Conservation (phyloP, 2,888 invertebrate genomes). For the Temnothorax unifasciatus region DNA sequence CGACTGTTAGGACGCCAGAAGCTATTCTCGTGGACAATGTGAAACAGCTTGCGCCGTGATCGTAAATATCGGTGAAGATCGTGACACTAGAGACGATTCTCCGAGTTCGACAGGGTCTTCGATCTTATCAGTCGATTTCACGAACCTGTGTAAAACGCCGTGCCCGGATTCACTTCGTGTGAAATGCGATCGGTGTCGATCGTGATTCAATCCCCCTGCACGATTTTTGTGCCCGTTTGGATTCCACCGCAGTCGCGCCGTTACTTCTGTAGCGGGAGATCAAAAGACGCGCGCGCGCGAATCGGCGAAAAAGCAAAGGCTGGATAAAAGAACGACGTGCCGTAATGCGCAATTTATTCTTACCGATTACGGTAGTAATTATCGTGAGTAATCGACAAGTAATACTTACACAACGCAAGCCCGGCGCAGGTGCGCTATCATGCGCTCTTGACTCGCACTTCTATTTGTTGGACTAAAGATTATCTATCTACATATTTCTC, state of each 20-base stretch:
- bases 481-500: slow-evolving; percentile 73
- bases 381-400: slow-evolving; percentile 65
- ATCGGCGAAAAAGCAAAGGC: slow-evolving; percentile 16
- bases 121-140: slow-evolving; percentile 63
- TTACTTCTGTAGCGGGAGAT: slow-evolving; percentile 25
- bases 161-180: slow-evolving; percentile 34
- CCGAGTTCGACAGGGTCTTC: slow-evolving; percentile 57
- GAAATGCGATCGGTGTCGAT: slow-evolving; percentile 70
- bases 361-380: slow-evolving; percentile 68
- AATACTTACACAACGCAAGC: slow-evolving; percentile 21
- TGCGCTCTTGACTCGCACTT: slow-evolving; percentile 61
- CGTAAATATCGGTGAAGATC: slow-evolving; percentile 36
- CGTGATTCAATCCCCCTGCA: slow-evolving; percentile 62
- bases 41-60: slow-evolving; percentile 35
- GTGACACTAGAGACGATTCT: slow-evolving; percentile 54
- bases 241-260: slow-evolving; percentile 29
- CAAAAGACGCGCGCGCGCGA: slow-evolving; percentile 13
- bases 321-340: slow-evolving; percentile 23
- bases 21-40: slow-evolving; percentile 1
- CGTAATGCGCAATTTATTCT: slow-evolving; percentile 53
- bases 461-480: slow-evolving; percentile 70
- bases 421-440: slow-evolving; percentile 58
- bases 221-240: slow-evolving; percentile 43
- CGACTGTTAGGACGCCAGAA: slow-evolving; percentile 18
- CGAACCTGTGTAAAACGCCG: slow-evolving; percentile 28